Evolutionary conservation across 2,888 invertebrate genomes (phyloP).

Genomic region (Lutraria lutraria): DNA sequence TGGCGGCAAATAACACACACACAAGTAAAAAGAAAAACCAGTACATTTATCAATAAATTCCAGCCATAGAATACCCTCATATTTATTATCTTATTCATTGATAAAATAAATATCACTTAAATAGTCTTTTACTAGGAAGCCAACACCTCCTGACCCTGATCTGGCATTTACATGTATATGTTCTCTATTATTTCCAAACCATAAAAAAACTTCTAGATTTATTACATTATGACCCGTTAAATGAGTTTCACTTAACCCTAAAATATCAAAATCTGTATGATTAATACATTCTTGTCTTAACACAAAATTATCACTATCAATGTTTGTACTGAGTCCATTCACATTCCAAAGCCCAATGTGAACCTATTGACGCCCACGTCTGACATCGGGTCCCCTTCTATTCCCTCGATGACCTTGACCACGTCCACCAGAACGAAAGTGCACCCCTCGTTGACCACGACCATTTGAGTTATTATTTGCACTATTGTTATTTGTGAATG

Average conservation of each 20-base stretch:
- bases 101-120: constrained; percentile 23
- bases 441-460: background rate
- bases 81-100: constrained; percentile 6
- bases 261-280: constrained; percentile 42
- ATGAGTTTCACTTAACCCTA: constrained; percentile 42
- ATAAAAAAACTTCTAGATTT: constrained; percentile 31
- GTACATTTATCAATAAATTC: constrained; percentile 25
- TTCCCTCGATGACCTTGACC: background rate
- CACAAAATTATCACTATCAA: constrained; percentile 42
- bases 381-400: background rate
- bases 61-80: constrained; percentile 44
- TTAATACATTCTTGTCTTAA: constrained; percentile 29
- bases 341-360: background rate
- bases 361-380: background rate
- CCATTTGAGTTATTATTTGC: background rate
- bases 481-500: background rate
- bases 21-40: constrained; percentile 14
- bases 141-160: constrained; percentile 36
- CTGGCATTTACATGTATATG: constrained; percentile 47
- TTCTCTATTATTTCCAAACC: constrained; percentile 45
- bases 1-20: constrained; percentile 49
- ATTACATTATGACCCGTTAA: constrained; percentile 26
- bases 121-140: constrained; percentile 30
- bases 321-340: background rate
- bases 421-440: background rate